Conservation (phyloP, 1,140 invertebrate genomes). For the Drosophila tsacasi region DNA sequence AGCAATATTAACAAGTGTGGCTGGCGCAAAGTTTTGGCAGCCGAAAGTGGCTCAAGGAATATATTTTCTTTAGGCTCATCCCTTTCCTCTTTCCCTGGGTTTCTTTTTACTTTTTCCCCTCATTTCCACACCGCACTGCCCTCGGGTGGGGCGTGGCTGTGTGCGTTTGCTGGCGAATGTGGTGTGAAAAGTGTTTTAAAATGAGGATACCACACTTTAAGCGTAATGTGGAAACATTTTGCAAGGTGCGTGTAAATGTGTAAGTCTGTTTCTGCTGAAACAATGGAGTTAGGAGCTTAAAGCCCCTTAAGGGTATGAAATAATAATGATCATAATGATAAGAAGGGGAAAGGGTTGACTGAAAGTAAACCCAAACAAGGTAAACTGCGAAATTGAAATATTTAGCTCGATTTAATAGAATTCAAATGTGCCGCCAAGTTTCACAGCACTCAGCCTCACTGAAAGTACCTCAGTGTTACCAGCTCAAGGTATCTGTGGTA, state of each 20-base stretch:
- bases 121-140: constrained; percentile 6
- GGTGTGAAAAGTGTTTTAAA: constrained; percentile 49
- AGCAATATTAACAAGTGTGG: constrained; percentile 72
- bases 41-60: constrained; percentile 43
- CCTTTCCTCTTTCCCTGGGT: constrained; percentile 10
- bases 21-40: constrained; percentile 50
- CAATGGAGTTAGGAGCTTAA: not conserved
- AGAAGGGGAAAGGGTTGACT: not conserved
- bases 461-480: not conserved
- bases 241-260: constrained; percentile 20
- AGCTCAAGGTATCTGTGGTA: not conserved
- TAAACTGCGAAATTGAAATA: not conserved
- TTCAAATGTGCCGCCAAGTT: constrained; percentile 11
- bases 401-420: no score
- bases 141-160: constrained; percentile 22
- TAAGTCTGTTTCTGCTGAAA: not conserved
- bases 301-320: constrained; percentile 9
- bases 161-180: constrained; percentile 11
- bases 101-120: constrained; percentile 9
- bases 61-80: constrained; percentile 55
- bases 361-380: not conserved
- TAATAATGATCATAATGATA: constrained; percentile 27
- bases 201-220: constrained; percentile 27
- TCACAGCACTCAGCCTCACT: constrained; percentile 3
- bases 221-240: constrained; percentile 26